Base-by-base conservation (phyloP, 2,888 invertebrate species). In the Sesamia inferens region DNA sequence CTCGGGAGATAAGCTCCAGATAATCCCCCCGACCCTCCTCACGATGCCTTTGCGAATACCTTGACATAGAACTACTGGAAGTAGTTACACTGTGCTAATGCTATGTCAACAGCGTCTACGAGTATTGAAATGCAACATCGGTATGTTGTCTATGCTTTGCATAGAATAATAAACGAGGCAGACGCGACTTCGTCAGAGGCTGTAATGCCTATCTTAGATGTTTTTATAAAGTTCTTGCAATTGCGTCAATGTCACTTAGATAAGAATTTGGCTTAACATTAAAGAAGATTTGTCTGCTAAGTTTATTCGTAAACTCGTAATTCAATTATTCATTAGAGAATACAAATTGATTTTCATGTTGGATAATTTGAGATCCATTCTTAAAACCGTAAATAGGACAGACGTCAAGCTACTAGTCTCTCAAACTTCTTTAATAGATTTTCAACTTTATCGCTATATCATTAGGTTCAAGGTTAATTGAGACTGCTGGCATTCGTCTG, bases 51-150 rank as follows among this genome's bases (percentile, higher is more conserved):
- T 65, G 10, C 6, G 13, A 24, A 64, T 31, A 51, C n/a, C 10
- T 31, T 55, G 14, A n/a, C 14, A 14, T 31, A n/a, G 55, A n/a
- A 19, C 67, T 19, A 67, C 69, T 69, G 67, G 14, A 42, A 19
- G 1, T 14, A 54, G 24, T 66, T 54, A n/a, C 6, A 54, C 67
- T 69, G 69, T 67, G 42, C 0, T 19, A 64, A 14, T 2, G 39
- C 22, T 39, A 8, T 67, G 22, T 51, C n/a, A n/a, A 31, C 14
- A 65, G 42, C 54, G 4, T 74, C 24, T 7, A 39, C 39, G 13
- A 47, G 19, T 51, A 71, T 68, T 42, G 48, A 65, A 74, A 80
- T 77, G 74, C 74, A 71, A 67, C 59, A 68, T 48, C 42, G 62
- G 67, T 62, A 54, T 72, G 69, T 59, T 59, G 54, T 72, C 22